Evolutionary conservation across 1,140 invertebrate genomes (phyloP), one percentile per base, ranked within the genome.

Genomic region (Drosophila varians): DNA sequence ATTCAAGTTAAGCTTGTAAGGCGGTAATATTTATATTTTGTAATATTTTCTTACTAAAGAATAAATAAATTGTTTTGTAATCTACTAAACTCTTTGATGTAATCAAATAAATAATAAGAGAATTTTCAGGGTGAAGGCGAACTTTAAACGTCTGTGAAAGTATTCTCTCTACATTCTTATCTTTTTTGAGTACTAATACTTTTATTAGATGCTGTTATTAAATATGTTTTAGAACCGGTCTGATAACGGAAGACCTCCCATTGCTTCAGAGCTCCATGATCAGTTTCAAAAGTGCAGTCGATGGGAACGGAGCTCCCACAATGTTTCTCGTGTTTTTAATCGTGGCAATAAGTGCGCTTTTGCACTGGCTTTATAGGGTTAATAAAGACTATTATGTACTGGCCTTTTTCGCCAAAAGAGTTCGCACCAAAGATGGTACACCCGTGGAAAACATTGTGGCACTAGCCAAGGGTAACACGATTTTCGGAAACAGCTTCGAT

Each of bases 1-100:
- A 74, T 90, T 38, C 58, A 64, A 46, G 82, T 90, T 0, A 87
- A 79, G 46, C 65, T 90, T 1, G 52, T 77, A 5, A 74, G 62
- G 19, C 78, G 84, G 11, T 16, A 55, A n/a, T 68, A 53, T 49
- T 1, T 11, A 0, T 3, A 31, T 31, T 1, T 31, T 11, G 8
- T 28, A 28, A 28, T 28, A 46, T 12, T 21, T n/a, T 54, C 18
- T 9, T 31, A 28, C 21, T 16, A 8, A 3, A 28, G 2, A 21
- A 38, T 19, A 14, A 21, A 12, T 1, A 7, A 23, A 11, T 31
- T n/a, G 9, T n/a, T 31, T n/a, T 3, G 9, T n/a, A 31, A 31
- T 31, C 28, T 31, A 31, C 11, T 11, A 31, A 31, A 31, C 2
- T 11, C 9, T 31, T 9, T 31, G 9, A 31, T 11, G 9, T 11